Percentiles rank a stretch among this genome's conserved stretches.
Evolutionary conservation across 2,797 vertebrate genomes (phyloP).

Genomic region (Australoheros facetus): DNA sequence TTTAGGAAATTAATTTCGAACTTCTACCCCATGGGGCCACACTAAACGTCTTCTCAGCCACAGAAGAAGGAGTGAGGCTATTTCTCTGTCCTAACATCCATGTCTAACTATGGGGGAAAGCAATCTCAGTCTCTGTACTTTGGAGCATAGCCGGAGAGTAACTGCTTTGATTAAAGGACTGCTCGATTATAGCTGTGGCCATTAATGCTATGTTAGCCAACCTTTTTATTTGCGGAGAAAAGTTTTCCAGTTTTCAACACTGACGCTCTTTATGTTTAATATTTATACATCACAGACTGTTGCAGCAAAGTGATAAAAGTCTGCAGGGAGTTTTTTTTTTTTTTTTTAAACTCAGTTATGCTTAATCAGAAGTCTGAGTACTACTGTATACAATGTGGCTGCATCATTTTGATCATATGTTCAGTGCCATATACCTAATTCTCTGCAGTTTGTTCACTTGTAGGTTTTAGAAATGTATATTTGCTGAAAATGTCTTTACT

Average conservation of each 20-base stretch:
- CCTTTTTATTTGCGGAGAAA: constrained; percentile 12
- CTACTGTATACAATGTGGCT: fast-evolving
- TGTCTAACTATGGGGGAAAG: constrained; percentile 51
- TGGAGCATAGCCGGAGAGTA: constrained; percentile 36
- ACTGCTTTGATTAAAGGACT: constrained; percentile 54
- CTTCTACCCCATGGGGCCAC: constrained; percentile 20
- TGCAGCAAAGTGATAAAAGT: not conserved
- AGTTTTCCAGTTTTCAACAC: not conserved
- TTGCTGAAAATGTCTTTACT: not conserved
- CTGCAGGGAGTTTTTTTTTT: not conserved
- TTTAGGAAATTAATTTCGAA: constrained; percentile 62
- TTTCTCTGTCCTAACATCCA: constrained; percentile 48
- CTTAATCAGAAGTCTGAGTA: not conserved
- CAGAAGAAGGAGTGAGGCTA: constrained; percentile 29
- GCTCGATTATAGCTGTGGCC: constrained; percentile 42
- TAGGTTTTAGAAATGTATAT: not conserved
- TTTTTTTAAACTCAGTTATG: not conserved
- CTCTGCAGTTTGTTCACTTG: not conserved
- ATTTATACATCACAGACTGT: not conserved
- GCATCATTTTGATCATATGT: not conserved
- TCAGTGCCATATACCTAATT: not conserved
- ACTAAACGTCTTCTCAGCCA: constrained; percentile 25
- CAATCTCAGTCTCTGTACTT: constrained; percentile 30
- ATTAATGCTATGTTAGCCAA: constrained; percentile 32
- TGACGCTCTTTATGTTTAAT: not conserved